Conservation (phyloP, 2,113 vertebrate genomes). For the Gavia stellata region DNA sequence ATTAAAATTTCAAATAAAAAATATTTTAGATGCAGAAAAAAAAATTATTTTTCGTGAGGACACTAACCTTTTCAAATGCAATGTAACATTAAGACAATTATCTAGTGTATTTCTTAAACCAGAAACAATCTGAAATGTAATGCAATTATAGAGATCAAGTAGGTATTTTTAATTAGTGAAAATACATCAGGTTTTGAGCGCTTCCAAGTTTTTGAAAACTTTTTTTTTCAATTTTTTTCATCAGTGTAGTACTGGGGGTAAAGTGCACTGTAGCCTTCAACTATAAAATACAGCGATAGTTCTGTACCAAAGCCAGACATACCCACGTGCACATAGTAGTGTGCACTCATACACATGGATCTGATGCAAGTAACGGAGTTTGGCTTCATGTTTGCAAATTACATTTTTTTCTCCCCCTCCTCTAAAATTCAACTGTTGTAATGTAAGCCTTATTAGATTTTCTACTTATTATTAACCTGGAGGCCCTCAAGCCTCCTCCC, state of each 20-base stretch:
- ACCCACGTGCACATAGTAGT: not conserved
- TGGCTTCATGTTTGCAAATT: slow-evolving; percentile 91
- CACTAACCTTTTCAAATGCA: not conserved
- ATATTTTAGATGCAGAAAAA: not conserved
- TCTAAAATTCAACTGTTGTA: slow-evolving; percentile 74
- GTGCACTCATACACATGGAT: not conserved
- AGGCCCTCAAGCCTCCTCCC: slow-evolving; percentile 58
- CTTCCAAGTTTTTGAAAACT: not conserved
- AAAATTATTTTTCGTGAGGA: not conserved
- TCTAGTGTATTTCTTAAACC: not conserved
- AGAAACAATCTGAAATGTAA: not conserved
- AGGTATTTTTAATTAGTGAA: not conserved
- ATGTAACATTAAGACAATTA: not conserved
- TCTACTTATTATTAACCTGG: slow-evolving; percentile 76
- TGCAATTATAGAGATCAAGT: not conserved
- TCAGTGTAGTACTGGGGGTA: not conserved
- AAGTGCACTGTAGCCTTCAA: not conserved
- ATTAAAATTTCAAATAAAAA: not conserved
- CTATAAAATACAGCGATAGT: not conserved
- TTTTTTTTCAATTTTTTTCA: not conserved
- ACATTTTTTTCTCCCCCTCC: slow-evolving; percentile 80
- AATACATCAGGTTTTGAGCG: not conserved
- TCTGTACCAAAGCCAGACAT: not conserved
- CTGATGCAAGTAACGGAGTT: slow-evolving; percentile 59
- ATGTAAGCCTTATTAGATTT: slow-evolving; percentile 74